Percentiles rank a stretch among this genome's conserved stretches.
Conservation (phyloP, 2,888 invertebrate genomes). For the Cosmia trapezina region DNA sequence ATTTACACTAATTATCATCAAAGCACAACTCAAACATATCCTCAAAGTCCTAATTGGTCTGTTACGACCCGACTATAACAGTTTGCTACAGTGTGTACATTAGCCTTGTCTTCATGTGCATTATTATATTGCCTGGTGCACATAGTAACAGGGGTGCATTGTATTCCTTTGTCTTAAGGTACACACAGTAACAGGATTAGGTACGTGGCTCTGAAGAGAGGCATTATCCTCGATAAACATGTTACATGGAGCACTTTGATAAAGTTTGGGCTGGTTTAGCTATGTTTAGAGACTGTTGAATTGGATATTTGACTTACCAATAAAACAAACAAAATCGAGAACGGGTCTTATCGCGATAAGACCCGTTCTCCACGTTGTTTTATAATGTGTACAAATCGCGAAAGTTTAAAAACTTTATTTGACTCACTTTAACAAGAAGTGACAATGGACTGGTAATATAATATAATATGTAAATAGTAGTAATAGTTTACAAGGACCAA, state of each 20-base stretch:
- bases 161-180: conserved; percentile 27
- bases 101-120: neutral
- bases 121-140: conserved; percentile 5
- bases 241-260: conserved; percentile 7
- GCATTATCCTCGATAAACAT: neutral
- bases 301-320: neutral
- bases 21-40: neutral
- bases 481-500: neutral
- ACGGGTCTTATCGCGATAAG: too few species aligned
- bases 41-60: conserved; percentile 4
- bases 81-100: too few species aligned
- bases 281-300: neutral
- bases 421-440: too few species aligned
- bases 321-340: too few species aligned
- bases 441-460: too few species aligned
- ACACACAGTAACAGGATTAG: conserved; percentile 3
- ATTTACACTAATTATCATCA: too few species aligned
- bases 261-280: neutral
- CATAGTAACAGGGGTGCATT: neutral
- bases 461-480: too few species aligned
- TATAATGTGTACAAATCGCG: too few species aligned
- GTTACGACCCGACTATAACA: too few species aligned
- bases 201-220: conserved; percentile 12
- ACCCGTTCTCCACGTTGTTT: too few species aligned
- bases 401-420: too few species aligned